A percentile compares a stretch with the other conserved stretches of the same genome.
phyloP scores from a whole-genome alignment of 2,113 vertebrate genomes.

The Chaetura pelagica region DNA sequence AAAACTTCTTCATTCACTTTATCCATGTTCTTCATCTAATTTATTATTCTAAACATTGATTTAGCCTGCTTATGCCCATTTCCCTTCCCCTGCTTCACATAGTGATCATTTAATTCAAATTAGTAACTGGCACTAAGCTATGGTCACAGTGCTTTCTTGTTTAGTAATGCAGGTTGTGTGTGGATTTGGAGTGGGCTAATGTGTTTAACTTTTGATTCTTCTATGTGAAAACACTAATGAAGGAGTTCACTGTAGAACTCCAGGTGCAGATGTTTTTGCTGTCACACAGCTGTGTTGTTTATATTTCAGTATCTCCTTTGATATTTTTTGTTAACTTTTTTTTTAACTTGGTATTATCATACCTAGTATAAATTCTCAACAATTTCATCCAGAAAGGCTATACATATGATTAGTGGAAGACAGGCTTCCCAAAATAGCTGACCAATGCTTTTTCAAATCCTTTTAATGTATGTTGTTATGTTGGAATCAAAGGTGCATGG shows the following conservation, averaged over 20 bases:
- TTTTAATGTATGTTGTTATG: background rate
- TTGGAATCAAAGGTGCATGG: background rate
- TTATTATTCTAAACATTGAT: slow-evolving; percentile 48
- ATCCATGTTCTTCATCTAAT: slow-evolving; percentile 45
- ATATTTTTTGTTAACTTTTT: background rate
- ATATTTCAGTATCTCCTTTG: background rate
- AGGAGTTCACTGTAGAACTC: background rate
- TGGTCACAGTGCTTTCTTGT: background rate
- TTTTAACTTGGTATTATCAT: background rate
- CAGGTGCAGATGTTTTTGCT: background rate
- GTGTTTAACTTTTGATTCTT: background rate
- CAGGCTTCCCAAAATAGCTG: background rate
- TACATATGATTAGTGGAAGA: background rate
- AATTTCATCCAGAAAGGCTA: background rate
- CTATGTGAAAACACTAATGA: background rate
- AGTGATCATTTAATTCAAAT: background rate
- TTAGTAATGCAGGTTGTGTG: background rate
- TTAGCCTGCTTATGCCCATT: slow-evolving; percentile 42
- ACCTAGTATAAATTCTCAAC: background rate
- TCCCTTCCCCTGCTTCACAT: background rate
- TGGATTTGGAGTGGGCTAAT: background rate
- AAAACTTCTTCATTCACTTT: slow-evolving; percentile 34
- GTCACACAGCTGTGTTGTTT: background rate
- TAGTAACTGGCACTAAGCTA: background rate
- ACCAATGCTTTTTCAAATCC: background rate